Percentiles rank a stretch among this genome's conserved stretches.
Evolutionary conservation across 2,888 invertebrate species (phyloP).

Genomic region (Lepas anatifera): DNA sequence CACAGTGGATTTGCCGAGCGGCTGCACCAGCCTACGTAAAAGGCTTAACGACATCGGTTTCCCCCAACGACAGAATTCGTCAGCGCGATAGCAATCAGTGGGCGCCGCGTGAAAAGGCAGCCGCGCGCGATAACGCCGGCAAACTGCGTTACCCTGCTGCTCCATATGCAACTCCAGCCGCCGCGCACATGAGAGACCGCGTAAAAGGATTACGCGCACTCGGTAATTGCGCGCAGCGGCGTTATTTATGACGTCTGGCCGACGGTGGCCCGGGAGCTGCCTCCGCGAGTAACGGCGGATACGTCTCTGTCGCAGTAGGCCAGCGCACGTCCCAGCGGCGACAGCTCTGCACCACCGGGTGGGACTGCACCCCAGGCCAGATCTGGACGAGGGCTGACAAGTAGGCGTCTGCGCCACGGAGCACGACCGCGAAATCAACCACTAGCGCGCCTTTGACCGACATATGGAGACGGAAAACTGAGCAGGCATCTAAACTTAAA

Average conservation of each 20-base stretch:
- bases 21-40: not conserved
- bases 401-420: too few species aligned
- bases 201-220: conserved; percentile 7
- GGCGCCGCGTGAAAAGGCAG: not conserved
- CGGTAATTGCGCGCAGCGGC: not conserved
- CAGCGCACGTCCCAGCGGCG: too few species aligned
- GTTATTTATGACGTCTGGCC: conserved; percentile 3
- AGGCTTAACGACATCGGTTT: not conserved
- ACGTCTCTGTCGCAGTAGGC: too few species aligned
- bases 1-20: not conserved
- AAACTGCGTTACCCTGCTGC: not conserved
- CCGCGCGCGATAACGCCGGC: not conserved
- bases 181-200: not conserved
- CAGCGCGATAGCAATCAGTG: not conserved
- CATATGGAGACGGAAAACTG: too few species aligned
- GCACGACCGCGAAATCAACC: too few species aligned
- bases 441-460: too few species aligned
- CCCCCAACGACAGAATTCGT: not conserved
- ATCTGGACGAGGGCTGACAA: too few species aligned
- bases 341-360: too few species aligned
- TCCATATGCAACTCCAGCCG: not conserved
- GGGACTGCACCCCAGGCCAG: too few species aligned
- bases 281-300: too few species aligned
- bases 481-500: too few species aligned
- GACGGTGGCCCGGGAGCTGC: too few species aligned